These are phyloP conservation scores for Drosophila micromelanica DNA, from an alignment of 1,140 invertebrate species.

Conservation along the genomic window DNA sequence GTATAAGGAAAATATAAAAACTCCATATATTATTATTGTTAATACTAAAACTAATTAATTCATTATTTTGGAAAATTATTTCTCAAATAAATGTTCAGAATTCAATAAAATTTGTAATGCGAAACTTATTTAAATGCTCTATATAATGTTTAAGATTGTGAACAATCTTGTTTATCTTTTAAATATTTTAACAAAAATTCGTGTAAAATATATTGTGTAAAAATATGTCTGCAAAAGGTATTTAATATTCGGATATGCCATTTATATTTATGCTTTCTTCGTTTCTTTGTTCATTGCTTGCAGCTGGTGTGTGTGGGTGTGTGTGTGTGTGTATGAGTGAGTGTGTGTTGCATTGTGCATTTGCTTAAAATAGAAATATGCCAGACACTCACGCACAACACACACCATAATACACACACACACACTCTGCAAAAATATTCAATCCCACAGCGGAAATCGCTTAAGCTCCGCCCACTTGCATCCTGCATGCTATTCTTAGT, in stretches of 20 bases:
- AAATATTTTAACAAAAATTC: too few relatives aligned
- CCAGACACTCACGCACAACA: conserved; percentile 32
- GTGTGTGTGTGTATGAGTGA: conserved; percentile 21
- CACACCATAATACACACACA: neutral
- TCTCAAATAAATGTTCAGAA: too few relatives aligned
- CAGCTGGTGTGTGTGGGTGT: conserved; percentile 18
- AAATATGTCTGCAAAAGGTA: neutral
- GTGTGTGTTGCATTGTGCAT: conserved; percentile 41
- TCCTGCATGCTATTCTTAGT: conserved; percentile 11
- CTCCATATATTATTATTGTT: too few relatives aligned
- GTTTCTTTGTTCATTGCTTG: conserved; percentile 25
- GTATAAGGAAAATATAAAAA: too few relatives aligned
- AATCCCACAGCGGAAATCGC: conserved; percentile 69
- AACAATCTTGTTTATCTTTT: too few relatives aligned
- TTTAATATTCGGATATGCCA: neutral
- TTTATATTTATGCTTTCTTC: neutral
- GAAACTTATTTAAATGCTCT: too few relatives aligned
- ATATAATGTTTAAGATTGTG: too few relatives aligned
- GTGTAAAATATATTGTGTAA: too few relatives aligned
- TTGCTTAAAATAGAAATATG: conserved; percentile 53
- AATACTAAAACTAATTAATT: too few relatives aligned
- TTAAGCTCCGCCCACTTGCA: conserved; percentile 47
- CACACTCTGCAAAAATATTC: conserved; percentile 57
- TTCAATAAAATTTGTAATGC: too few relatives aligned
- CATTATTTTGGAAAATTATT: too few relatives aligned